Conservation (phyloP, 2,113 vertebrate genomes). For the Melanotaenia duboulayi region DNA sequence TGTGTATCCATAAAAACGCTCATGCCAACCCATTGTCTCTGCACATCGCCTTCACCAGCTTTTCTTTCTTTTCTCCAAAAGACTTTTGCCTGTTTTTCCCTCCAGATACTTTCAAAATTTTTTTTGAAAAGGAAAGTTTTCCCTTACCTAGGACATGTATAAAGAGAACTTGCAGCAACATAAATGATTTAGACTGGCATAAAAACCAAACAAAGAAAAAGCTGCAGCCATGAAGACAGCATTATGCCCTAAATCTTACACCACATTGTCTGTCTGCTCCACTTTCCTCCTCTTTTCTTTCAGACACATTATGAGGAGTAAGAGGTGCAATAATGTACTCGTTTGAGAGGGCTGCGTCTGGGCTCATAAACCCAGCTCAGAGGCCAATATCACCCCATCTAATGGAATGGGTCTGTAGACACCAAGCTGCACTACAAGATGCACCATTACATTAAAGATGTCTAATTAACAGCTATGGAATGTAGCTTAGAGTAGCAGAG, state of each 20-base stretch:
- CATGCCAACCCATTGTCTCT: neutral
- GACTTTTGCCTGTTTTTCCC: neutral
- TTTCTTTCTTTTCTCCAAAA: neutral
- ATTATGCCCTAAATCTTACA: constrained; percentile 15
- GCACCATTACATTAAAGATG: constrained; percentile 43
- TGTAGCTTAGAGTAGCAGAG: neutral
- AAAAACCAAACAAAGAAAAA: constrained; percentile 73
- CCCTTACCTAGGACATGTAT: neutral
- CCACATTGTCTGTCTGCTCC: constrained; percentile 38
- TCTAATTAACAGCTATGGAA: constrained; percentile 25
- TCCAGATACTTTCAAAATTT: neutral
- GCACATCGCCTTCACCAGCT: neutral
- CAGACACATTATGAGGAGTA: constrained; percentile 84
- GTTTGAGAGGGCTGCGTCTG: constrained; percentile 46
- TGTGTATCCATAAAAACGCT: neutral
- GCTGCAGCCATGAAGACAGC: constrained; percentile 61
- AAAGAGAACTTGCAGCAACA: neutral
- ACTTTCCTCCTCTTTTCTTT: constrained; percentile 31
- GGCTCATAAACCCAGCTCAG: constrained; percentile 60
- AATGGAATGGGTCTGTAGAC: constrained; percentile 40
- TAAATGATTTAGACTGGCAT: constrained; percentile 35
- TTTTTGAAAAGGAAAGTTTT: neutral
- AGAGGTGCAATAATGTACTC: constrained; percentile 54
- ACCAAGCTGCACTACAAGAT: constrained; percentile 13
- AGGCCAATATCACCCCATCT: constrained; percentile 45